Conservation (phyloP, 2,113 vertebrate genomes). For the Machaerirhynchus nigripectus region DNA sequence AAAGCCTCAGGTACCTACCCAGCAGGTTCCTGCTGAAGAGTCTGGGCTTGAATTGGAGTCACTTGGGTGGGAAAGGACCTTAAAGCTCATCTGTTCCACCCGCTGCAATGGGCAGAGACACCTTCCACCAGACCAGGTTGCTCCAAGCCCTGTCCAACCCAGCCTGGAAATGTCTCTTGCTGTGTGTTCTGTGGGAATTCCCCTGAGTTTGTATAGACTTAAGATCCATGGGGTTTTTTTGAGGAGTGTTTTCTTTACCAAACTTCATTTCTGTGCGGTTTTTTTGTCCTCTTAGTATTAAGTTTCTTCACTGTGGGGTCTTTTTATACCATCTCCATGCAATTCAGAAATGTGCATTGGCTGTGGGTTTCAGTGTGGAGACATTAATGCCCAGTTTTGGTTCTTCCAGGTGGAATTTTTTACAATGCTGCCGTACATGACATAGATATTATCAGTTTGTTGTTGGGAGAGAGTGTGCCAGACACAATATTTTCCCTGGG, state of each 20-base stretch:
- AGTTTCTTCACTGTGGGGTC: background rate
- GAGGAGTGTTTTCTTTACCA: background rate
- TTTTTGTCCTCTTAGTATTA: background rate
- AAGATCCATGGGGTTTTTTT: background rate
- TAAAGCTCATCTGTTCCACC: background rate
- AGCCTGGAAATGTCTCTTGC: background rate
- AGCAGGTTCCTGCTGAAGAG: background rate
- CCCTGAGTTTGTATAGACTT: background rate
- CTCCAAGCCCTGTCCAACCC: background rate
- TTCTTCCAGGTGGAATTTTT: conserved; percentile 57
- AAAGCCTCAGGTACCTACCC: background rate
- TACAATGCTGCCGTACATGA: conserved; percentile 6
- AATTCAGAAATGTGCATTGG: background rate
- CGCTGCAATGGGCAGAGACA: background rate
- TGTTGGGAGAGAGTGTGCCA: conserved; percentile 44
- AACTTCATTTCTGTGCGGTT: rapidly evolving
- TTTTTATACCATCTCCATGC: background rate
- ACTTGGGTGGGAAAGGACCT: background rate
- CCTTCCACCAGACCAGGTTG: background rate
- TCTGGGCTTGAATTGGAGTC: background rate
- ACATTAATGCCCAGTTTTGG: background rate
- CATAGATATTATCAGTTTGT: conserved; percentile 24
- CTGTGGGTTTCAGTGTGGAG: background rate
- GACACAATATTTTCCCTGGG: conserved; percentile 51
- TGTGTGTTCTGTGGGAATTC: background rate